phyloP scores from a whole-genome alignment of 2,888 invertebrate genomes.

The Metacarcinus magister region DNA sequence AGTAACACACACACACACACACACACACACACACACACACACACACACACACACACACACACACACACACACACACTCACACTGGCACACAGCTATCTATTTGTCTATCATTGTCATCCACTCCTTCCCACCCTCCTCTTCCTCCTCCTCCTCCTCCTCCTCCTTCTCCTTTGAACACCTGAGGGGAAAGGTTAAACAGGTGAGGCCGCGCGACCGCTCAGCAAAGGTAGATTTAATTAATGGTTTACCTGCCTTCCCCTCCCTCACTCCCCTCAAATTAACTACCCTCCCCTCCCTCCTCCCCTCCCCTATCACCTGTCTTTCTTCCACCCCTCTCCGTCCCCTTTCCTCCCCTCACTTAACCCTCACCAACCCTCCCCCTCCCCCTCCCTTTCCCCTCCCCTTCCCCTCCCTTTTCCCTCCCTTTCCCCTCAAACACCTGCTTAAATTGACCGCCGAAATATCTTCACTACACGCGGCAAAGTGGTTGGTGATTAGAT shows the following conservation, averaged over 20 bases:
- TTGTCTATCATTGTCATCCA: not conserved
- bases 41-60: conserved; percentile 45
- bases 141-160: conserved; percentile 35
- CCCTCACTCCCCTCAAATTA: not conserved
- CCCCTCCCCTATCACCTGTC: not conserved
- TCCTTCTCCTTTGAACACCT: not conserved
- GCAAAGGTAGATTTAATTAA: conserved; percentile 22
- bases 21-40: conserved; percentile 54
- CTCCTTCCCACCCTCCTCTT: not conserved
- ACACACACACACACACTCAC: not conserved
- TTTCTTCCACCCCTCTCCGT: not conserved
- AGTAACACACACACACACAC: too few relatives aligned
- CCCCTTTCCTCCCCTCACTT: not conserved
- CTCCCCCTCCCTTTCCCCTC: not conserved
- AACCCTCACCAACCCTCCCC: not conserved
- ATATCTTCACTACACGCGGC: not conserved
- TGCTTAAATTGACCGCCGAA: not conserved
- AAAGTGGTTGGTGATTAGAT: not conserved
- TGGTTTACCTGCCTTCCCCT: conserved; percentile 3
- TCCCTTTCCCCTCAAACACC: not conserved
- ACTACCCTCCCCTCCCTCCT: not conserved
- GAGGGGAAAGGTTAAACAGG: conserved; percentile 48
- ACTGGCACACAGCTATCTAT: not conserved
- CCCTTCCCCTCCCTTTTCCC: not conserved
- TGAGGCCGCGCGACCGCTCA: not conserved